A percentile compares a stretch with the other conserved stretches of the same genome.
Conservation (phyloP, 1,140 invertebrate species). For the Drosophila pandora region DNA sequence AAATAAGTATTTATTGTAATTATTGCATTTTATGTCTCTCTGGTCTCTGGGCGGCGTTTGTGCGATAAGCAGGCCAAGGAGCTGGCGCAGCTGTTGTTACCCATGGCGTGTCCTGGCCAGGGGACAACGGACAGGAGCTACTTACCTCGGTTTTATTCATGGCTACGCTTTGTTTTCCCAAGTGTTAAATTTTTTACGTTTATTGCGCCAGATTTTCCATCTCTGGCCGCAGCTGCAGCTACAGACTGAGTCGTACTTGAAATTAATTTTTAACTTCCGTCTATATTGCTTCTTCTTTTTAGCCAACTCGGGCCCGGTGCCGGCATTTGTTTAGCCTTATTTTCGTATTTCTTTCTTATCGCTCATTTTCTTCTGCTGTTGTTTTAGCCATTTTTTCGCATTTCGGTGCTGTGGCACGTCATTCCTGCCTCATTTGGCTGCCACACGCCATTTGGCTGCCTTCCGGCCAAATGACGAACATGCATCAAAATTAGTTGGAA, state of each 20-base stretch:
- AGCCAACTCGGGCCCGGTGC: constrained; percentile 10
- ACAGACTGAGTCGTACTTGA: constrained; percentile 58
- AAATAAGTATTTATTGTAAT: constrained; percentile 81
- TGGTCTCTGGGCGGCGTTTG: constrained; percentile 33
- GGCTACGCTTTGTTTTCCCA: constrained; percentile 64
- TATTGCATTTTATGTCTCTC: constrained; percentile 66
- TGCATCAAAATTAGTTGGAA: constrained; percentile 69
- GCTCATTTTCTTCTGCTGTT: constrained; percentile 19
- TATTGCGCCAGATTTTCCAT: constrained; percentile 73
- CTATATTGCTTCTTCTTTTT: constrained; percentile 59
- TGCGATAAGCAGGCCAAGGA: constrained; percentile 40
- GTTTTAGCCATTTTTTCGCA: constrained; percentile 15
- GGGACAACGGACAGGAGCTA: constrained; percentile 33
- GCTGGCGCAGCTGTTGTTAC: constrained; percentile 59
- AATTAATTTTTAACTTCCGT: constrained; percentile 82
- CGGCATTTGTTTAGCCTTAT: constrained; percentile 33
- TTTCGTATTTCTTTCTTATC: constrained; percentile 47
- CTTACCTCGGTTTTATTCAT: constrained; percentile 71
- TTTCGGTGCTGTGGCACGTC: constrained; percentile 37
- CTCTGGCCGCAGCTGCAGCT: constrained; percentile 59
- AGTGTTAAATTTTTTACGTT: constrained; percentile 77
- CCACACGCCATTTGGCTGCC: constrained; percentile 51
- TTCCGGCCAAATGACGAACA: constrained; percentile 62
- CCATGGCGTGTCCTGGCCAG: constrained; percentile 11
- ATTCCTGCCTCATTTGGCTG: constrained; percentile 50